Evolutionary conservation across 2,797 vertebrate species (phyloP).

Genomic region (Anabacerthia variegaticeps): DNA sequence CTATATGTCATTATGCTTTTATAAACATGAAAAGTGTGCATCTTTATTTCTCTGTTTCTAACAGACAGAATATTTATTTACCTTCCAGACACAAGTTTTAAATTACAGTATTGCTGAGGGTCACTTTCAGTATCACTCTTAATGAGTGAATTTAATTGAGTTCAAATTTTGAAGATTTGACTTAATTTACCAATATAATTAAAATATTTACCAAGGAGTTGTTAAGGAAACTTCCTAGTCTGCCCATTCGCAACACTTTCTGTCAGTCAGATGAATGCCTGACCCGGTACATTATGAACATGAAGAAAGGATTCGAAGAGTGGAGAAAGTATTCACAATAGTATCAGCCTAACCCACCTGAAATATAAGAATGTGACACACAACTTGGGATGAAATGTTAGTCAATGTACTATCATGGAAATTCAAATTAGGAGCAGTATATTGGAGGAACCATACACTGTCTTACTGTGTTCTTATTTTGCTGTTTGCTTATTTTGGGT

Average conservation of each 20-base stretch:
- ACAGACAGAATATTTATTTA: not conserved
- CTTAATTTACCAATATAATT: not conserved
- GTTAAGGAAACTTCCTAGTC: not conserved
- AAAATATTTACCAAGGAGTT: not conserved
- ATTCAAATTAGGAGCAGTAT: not conserved
- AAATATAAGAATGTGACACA: not conserved
- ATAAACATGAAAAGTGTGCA: not conserved
- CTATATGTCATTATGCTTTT: constrained; percentile 2
- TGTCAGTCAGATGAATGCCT: not conserved
- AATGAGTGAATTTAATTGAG: not conserved
- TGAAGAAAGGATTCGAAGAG: not conserved
- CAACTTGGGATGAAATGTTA: not conserved
- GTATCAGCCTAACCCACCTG: not conserved
- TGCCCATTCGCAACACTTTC: not conserved
- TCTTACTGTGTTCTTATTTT: not conserved
- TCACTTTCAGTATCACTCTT: not conserved
- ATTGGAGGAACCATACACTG: not conserved
- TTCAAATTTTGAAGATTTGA: not conserved
- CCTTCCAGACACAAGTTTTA: not conserved
- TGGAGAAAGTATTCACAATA: not conserved
- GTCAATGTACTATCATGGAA: not conserved
- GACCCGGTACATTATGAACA: fast-evolving
- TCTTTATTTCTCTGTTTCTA: not conserved
- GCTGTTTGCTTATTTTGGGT: not conserved
- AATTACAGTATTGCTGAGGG: not conserved